These are phyloP conservation scores for Heliconius charithonia DNA, from an alignment of 2,888 invertebrate genomes.

Conservation along the genomic window DNA sequence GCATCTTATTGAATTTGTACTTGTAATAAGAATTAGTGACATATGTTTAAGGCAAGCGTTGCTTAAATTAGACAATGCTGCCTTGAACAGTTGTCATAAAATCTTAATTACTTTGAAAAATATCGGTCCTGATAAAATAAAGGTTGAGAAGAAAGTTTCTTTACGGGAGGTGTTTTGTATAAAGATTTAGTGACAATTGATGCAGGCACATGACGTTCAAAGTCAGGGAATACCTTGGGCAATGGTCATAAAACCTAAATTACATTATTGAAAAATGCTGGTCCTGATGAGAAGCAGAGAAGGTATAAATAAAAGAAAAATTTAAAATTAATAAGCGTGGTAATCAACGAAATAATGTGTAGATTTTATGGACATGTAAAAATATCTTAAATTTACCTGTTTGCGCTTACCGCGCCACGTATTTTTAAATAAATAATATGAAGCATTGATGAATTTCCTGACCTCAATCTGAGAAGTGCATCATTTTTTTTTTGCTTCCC, in stretches of 20 bases:
- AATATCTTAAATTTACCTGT: no score
- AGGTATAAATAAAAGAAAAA: no score
- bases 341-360: no score
- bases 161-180: neutral
- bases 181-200: constrained; percentile 1
- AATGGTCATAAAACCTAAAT: neutral
- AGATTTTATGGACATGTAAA: no score
- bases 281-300: no score
- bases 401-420: no score
- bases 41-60: neutral
- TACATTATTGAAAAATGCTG: neutral
- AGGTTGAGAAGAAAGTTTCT: no score
- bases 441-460: no score
- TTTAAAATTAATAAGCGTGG: no score
- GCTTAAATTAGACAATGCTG: neutral
- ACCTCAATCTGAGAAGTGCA: no score
- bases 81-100: neutral
- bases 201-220: neutral
- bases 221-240: neutral
- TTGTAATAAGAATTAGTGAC: constrained; percentile 6
- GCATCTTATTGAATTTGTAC: neutral
- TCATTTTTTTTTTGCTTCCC: no score
- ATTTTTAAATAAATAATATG: no score
- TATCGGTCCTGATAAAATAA: neutral
- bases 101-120: neutral